phyloP scores from a whole-genome alignment of 2,888 invertebrate genomes.

The Rhingia campestris region DNA sequence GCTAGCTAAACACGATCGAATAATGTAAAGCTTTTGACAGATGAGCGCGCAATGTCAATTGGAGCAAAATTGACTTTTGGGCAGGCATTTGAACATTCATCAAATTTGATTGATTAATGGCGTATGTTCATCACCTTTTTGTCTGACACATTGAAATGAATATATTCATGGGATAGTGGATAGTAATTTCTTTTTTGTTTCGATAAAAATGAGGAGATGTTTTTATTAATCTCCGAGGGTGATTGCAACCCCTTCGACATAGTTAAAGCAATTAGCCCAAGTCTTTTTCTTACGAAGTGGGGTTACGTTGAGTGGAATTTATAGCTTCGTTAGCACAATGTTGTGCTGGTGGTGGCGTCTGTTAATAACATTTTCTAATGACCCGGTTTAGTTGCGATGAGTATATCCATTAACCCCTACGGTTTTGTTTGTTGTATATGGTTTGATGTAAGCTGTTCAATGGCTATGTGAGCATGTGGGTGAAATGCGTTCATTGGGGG shows the following conservation, averaged over 20 bases:
- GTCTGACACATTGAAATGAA: background rate
- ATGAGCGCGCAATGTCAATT: constrained; percentile 10
- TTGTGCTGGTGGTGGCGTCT: constrained; percentile 14
- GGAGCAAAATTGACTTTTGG: constrained; percentile 1
- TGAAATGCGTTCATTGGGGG: background rate
- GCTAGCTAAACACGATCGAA: constrained; percentile 23
- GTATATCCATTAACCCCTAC: background rate
- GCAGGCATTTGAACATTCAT: background rate
- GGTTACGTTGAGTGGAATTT: constrained; percentile 31
- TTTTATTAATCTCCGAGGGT: constrained; percentile 12
- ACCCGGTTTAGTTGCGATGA: constrained; percentile 5
- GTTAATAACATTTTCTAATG: constrained; percentile 21
- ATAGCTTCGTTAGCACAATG: constrained; percentile 10
- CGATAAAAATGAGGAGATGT: background rate
- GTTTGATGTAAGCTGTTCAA: background rate
- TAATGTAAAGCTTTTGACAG: constrained; percentile 16
- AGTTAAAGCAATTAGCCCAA: background rate
- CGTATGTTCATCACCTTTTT: background rate
- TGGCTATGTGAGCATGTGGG: constrained; percentile 2
- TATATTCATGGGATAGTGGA: constrained; percentile 3
- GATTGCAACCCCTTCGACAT: constrained; percentile 24
- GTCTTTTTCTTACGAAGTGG: background rate
- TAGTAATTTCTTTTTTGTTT: constrained; percentile 20
- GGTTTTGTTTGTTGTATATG: background rate
- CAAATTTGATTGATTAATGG: background rate